These are phyloP conservation scores for Lasioglossum pauxillum DNA, from an alignment of 2,888 invertebrate genomes.

Conservation along the genomic window DNA sequence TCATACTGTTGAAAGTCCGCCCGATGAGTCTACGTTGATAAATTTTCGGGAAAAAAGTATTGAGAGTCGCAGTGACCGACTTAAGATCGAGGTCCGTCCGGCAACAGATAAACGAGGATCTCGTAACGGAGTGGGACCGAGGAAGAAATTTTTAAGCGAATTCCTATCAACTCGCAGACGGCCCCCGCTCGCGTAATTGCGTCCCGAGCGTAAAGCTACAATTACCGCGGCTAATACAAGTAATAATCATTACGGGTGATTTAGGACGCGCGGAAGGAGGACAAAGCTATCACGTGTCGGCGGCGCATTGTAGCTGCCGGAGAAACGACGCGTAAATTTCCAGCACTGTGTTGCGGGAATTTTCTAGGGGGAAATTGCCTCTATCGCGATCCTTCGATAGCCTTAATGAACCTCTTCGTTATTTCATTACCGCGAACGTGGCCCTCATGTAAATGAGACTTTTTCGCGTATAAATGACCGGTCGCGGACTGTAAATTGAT, in stretches of 20 bases:
- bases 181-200: constrained; percentile 21
- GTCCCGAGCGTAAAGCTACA: constrained; percentile 6
- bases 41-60: background rate
- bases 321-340: constrained; percentile 43
- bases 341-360: constrained; percentile 14
- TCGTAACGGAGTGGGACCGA: background rate
- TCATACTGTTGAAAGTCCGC: background rate
- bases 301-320: constrained; percentile 5
- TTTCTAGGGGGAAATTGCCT: constrained; percentile 33
- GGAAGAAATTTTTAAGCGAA: constrained; percentile 6
- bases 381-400: constrained; percentile 31
- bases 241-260: constrained; percentile 40
- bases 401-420: constrained; percentile 35
- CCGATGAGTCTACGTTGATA: background rate
- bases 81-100: background rate
- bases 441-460: constrained; percentile 14
- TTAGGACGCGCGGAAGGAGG: constrained; percentile 43
- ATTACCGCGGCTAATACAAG: constrained; percentile 31
- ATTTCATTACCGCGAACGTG: constrained; percentile 3
- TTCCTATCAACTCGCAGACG: background rate
- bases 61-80: background rate
- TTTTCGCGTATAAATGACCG: background rate
- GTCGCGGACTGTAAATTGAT: background rate
- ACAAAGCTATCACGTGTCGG: constrained; percentile 51
- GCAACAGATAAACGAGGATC: background rate